Conservation (phyloP, 2,888 invertebrate genomes). For the Xylota segnis region DNA sequence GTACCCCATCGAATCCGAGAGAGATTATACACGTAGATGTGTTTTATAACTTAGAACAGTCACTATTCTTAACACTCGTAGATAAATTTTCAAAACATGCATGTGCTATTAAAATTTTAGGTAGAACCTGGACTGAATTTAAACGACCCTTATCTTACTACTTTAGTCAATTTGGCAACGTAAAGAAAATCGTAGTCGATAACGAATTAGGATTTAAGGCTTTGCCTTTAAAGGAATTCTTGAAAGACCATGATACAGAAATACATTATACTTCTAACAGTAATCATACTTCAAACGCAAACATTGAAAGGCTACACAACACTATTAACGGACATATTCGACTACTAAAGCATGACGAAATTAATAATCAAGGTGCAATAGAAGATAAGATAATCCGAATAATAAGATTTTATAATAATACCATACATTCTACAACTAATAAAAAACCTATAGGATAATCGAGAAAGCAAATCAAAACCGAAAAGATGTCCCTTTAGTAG, state of each 20-base stretch:
- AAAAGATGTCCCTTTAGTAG: no score
- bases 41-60: conserved; percentile 69
- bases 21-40: no score
- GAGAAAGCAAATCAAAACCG: no score
- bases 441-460: no score
- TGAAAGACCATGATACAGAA: no score
- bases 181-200: no score
- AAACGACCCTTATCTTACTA: conserved; percentile 66
- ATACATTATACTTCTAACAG: conserved; percentile 64
- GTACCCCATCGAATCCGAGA: no score
- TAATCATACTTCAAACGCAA: conserved; percentile 73
- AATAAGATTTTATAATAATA: not conserved
- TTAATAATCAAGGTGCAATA: not conserved
- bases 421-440: no score
- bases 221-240: no score
- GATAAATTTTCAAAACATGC: conserved; percentile 78
- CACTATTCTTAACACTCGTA: conserved; percentile 75
- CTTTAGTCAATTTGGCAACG: no score
- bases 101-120: conserved; percentile 69
- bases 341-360: not conserved
- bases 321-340: conserved; percentile 32
- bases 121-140: conserved; percentile 71
- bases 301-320: conserved; percentile 73
- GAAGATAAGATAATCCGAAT: not conserved
- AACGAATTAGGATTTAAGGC: no score